phyloP scores from a whole-genome alignment of 2,797 vertebrate species.

The Pyrocephalus nanus region DNA sequence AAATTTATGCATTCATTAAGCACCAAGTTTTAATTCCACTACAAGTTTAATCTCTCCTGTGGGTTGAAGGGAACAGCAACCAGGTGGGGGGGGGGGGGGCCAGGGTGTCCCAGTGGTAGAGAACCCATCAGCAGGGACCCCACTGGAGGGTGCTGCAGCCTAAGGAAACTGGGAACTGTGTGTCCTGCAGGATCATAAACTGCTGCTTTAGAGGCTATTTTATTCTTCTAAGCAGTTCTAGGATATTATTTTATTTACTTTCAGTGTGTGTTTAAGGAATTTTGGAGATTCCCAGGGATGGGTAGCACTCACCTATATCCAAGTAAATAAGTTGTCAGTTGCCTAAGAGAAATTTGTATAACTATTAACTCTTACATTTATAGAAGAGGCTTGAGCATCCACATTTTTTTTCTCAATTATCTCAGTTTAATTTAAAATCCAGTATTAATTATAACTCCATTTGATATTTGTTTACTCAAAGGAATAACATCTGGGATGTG shows the following conservation, averaged over 20 bases:
- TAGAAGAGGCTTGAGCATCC: background rate
- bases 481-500: background rate
- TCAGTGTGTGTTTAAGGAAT: background rate
- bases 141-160: background rate
- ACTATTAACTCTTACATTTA: background rate
- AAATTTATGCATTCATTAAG: background rate
- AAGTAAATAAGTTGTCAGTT: background rate
- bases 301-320: background rate
- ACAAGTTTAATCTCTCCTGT: accelerated
- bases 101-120: accelerated
- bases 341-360: background rate
- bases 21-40: too few relatives aligned
- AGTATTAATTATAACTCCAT: background rate
- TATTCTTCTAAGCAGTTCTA: accelerated
- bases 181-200: background rate
- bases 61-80: background rate
- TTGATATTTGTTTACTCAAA: background rate
- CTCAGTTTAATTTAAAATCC: background rate
- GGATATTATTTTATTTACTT: background rate
- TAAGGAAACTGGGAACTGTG: accelerated
- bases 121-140: accelerated
- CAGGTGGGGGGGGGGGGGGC: accelerated
- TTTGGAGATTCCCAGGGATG: background rate
- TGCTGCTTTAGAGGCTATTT: accelerated
- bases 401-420: accelerated